Evolutionary conservation across 2,888 invertebrate species (phyloP).

Genomic region (Pelosia muscerda): DNA sequence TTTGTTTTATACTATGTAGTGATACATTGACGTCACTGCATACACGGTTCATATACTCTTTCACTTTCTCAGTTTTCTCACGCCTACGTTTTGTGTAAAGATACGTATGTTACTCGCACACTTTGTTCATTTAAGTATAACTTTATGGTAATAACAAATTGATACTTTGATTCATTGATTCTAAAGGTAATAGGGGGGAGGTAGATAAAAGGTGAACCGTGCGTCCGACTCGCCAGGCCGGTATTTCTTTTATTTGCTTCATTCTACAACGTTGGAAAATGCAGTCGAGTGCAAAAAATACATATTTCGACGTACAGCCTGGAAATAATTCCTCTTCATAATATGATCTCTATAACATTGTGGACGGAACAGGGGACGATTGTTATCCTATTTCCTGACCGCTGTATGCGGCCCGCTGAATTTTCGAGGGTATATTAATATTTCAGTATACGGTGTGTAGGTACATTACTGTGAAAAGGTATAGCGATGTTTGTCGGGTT

Average conservation of each 20-base stretch:
- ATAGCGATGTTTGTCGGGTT: background rate
- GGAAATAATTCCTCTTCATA: background rate
- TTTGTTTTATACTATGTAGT: no score
- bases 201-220: no score
- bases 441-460: background rate
- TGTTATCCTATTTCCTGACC: background rate
- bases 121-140: no score
- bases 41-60: no score
- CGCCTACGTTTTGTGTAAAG: no score
- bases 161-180: no score
- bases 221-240: no score
- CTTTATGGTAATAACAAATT: no score
- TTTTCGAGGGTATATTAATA: background rate
- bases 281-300: background rate
- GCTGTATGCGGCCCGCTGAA: slow-evolving; percentile 2
- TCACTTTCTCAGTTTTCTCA: no score
- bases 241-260: background rate
- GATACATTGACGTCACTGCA: no score
- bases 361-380: background rate
- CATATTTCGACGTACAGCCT: background rate
- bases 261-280: background rate
- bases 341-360: background rate
- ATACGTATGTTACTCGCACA: no score
- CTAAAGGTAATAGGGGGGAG: no score
- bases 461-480: slow-evolving; percentile 4